A percentile compares a stretch with the other conserved stretches of the same genome.
Evolutionary conservation across 2,888 invertebrate species (phyloP).

Genomic region (Zaprionus obscuricornis): DNA sequence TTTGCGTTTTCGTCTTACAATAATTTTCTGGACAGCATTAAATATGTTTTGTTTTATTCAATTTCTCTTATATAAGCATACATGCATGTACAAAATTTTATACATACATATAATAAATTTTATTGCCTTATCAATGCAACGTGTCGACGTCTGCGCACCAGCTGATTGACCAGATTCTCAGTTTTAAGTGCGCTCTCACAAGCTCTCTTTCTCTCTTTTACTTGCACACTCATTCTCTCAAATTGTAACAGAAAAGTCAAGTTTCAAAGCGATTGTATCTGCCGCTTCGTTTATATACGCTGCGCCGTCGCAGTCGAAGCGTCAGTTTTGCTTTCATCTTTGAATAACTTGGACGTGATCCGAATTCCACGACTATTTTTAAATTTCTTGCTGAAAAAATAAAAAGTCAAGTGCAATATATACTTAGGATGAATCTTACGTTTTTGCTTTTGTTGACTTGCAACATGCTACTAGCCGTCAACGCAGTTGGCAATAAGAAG

Average conservation of each 20-base stretch:
- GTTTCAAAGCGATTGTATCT: slow-evolving; percentile 27
- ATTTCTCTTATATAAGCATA: too few species aligned
- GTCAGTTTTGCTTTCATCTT: slow-evolving; percentile 73
- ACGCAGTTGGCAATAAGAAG: slow-evolving; percentile 56
- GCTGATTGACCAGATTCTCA: slow-evolving; percentile 68
- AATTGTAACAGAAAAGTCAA: background rate
- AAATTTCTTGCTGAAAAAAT: slow-evolving; percentile 25
- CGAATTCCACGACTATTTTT: slow-evolving; percentile 6
- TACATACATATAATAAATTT: slow-evolving; percentile 31
- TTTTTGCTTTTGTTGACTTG: slow-evolving; percentile 57
- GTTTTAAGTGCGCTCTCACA: slow-evolving; percentile 28
- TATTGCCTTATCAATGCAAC: slow-evolving; percentile 42
- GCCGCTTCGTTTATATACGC: slow-evolving; percentile 70
- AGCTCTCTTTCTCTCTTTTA: slow-evolving; percentile 6
- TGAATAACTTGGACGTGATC: slow-evolving; percentile 45
- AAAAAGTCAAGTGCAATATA: slow-evolving; percentile 50
- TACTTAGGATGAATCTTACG: slow-evolving; percentile 39
- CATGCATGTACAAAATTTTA: background rate
- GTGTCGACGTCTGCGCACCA: slow-evolving; percentile 15
- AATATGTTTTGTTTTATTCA: slow-evolving; percentile 39
- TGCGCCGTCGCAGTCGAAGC: slow-evolving; percentile 55
- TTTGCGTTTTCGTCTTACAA: slow-evolving; percentile 35
- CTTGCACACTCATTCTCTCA: slow-evolving; percentile 2
- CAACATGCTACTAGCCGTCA: slow-evolving; percentile 51
- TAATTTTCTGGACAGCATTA: slow-evolving; percentile 32